Evolutionary conservation across 2,113 vertebrate genomes (phyloP).

Genomic region (Acinonyx jubatus): DNA sequence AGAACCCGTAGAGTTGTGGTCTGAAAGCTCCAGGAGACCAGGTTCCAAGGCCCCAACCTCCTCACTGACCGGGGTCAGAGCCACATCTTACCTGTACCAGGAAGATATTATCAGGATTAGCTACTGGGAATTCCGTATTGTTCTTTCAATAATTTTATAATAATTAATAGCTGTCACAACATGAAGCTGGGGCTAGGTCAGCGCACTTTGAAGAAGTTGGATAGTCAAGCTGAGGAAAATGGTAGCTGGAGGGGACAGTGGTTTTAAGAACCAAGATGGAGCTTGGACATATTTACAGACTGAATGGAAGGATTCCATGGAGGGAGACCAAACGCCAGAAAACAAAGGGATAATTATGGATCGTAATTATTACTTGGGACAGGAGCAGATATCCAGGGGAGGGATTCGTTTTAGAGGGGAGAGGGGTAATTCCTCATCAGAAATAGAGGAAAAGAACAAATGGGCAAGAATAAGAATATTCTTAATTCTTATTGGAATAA

Average conservation of each 20-base stretch:
- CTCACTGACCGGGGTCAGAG: too few relatives aligned
- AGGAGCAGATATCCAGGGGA: not conserved
- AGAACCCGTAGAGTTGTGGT: not conserved
- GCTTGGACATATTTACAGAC: not conserved
- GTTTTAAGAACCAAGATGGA: not conserved
- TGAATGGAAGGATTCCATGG: not conserved
- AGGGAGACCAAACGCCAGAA: not conserved
- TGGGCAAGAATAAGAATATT: not conserved
- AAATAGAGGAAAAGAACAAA: not conserved
- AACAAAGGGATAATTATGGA: not conserved
- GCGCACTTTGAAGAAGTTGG: not conserved
- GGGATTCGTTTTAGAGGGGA: not conserved
- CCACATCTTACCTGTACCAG: not conserved
- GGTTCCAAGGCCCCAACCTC: not conserved
- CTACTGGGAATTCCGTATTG: not conserved
- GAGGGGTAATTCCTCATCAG: not conserved
- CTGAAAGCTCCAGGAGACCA: not conserved
- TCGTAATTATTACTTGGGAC: not conserved
- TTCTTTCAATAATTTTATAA: slow-evolving; percentile 21
- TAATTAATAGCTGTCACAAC: slow-evolving; percentile 48
- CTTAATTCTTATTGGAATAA: too few relatives aligned
- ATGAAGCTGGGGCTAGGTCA: not conserved
- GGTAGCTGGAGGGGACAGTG: not conserved
- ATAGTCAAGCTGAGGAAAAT: not conserved
- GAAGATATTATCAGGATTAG: not conserved